Percentiles rank a stretch among this genome's conserved stretches.
These are phyloP conservation scores for Drosophila jambulina DNA, from an alignment of 1,140 invertebrate genomes.

Conservation along the genomic window DNA sequence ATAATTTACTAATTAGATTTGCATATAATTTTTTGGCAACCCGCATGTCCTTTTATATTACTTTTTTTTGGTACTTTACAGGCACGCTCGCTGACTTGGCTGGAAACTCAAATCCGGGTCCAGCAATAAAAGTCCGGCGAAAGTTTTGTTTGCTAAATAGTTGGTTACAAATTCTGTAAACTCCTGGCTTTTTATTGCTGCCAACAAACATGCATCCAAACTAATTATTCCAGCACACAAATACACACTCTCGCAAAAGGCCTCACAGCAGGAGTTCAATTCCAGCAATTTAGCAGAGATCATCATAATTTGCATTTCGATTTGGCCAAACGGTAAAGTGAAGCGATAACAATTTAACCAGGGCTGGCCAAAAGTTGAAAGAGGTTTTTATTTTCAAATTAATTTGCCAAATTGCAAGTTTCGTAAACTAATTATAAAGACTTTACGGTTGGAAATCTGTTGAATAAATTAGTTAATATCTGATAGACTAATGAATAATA, in stretches of 20 bases:
- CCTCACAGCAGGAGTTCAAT: constrained; percentile 29
- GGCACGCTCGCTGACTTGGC: constrained; percentile 68
- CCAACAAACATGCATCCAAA: constrained; percentile 29
- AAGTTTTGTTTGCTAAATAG: constrained; percentile 59
- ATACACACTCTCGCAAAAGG: background rate
- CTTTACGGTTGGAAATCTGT: background rate
- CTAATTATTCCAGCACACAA: constrained; percentile 48
- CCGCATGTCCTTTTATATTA: constrained; percentile 38
- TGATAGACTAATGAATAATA: background rate
- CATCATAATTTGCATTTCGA: constrained; percentile 80
- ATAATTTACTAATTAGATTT: constrained; percentile 85
- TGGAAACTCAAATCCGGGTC: constrained; percentile 4
- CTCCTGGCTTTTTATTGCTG: constrained; percentile 43
- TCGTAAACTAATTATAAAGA: background rate
- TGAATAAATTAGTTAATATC: background rate
- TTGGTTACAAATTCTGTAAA: constrained; percentile 49
- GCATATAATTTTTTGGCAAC: constrained; percentile 78
- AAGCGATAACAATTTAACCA: constrained; percentile 31
- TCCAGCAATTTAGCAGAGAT: constrained; percentile 76
- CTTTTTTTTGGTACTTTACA: background rate
- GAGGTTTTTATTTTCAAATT: background rate
- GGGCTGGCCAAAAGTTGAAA: constrained; percentile 24
- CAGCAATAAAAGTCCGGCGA: constrained; percentile 33
- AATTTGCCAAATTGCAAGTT: constrained; percentile 1
- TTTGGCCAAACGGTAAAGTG: constrained; percentile 58